Conservation (phyloP, 2,888 invertebrate species). For the Craniophora ligustri region DNA sequence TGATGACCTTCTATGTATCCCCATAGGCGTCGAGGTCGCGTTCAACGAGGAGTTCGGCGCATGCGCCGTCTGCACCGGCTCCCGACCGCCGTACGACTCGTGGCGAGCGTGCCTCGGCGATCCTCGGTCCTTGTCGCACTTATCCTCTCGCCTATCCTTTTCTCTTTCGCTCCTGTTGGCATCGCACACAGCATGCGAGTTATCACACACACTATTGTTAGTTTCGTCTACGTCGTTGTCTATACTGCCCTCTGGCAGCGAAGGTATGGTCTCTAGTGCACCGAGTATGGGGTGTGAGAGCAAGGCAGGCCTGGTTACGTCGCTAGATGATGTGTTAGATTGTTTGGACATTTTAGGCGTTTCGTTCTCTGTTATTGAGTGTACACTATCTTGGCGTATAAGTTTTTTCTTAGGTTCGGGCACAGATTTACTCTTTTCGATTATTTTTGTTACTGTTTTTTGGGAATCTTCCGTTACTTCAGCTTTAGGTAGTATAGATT, state of each 20-base stretch:
- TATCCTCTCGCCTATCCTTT: constrained; percentile 60
- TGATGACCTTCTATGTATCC: constrained; percentile 94
- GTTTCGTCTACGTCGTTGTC: constrained; percentile 77
- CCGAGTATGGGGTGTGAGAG: constrained; percentile 80
- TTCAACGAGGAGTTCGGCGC: constrained; percentile 76
- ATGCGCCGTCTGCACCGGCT: constrained; percentile 69
- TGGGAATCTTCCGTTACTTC: background rate
- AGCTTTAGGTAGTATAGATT: constrained; percentile 5
- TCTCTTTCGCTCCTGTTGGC: constrained; percentile 81
- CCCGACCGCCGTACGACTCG: constrained; percentile 86
- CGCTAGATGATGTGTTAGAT: constrained; percentile 66
- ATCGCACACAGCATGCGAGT: constrained; percentile 88
- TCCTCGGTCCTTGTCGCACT: constrained; percentile 72
- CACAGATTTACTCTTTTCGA: constrained; percentile 33
- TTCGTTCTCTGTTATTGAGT: constrained; percentile 68
- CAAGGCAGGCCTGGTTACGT: constrained; percentile 71
- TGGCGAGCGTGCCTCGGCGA: constrained; percentile 87
- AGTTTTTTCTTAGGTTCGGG: constrained; percentile 60
- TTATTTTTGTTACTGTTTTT: background rate
- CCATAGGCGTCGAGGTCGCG: constrained; percentile 84
- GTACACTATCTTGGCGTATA: constrained; percentile 76
- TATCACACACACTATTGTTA: constrained; percentile 87
- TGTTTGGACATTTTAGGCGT: constrained; percentile 77
- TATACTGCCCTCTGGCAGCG: constrained; percentile 76
- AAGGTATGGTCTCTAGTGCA: constrained; percentile 82